Percentiles rank a stretch among this genome's conserved stretches.
These are phyloP conservation scores for Neosalanx taihuensis DNA, from an alignment of 2,797 vertebrate species.

Conservation along the genomic window DNA sequence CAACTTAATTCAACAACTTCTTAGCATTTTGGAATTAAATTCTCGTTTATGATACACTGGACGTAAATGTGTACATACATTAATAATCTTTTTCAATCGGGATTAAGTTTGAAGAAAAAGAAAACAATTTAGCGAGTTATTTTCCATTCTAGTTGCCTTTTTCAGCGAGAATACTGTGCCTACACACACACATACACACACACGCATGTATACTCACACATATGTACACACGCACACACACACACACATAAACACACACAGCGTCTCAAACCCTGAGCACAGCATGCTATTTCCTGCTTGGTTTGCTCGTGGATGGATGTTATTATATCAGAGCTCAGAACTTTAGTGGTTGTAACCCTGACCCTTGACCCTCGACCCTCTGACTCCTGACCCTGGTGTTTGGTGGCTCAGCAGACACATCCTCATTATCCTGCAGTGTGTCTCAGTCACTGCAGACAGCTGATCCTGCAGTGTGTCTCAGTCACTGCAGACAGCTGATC, in stretches of 20 bases:
- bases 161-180: background rate
- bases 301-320: constrained; percentile 61
- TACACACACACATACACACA: constrained; percentile 11
- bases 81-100: background rate
- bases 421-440: background rate
- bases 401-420: too few relatives aligned
- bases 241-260: constrained; percentile 9
- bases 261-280: constrained; percentile 34
- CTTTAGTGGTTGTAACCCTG: constrained; percentile 50
- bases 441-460: background rate
- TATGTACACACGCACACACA: constrained; percentile 10
- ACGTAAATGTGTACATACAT: background rate
- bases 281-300: constrained; percentile 65
- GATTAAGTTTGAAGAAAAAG: background rate
- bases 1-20: background rate
- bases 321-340: constrained; percentile 51
- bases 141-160: background rate
- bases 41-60: background rate
- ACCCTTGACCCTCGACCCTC: constrained; percentile 21
- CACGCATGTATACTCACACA: background rate
- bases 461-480: background rate
- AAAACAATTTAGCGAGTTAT: background rate
- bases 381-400: background rate
- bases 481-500: background rate
- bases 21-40: background rate